These are phyloP conservation scores for Notarius lentiginosus DNA, from an alignment of 2,113 vertebrate genomes.

Conservation along the genomic window DNA sequence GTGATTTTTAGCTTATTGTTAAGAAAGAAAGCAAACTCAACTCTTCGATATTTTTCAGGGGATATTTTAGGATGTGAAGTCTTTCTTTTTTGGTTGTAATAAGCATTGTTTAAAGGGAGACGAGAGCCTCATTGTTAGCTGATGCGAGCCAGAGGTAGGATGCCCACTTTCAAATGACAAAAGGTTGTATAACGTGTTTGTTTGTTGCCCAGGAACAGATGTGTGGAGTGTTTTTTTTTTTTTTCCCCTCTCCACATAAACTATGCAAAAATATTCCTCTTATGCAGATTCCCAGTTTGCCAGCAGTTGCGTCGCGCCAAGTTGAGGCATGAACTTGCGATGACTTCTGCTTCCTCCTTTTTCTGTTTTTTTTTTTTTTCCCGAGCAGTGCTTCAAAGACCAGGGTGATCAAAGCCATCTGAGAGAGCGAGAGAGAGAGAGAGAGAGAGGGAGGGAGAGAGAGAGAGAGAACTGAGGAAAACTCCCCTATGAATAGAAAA, in stretches of 20 bases:
- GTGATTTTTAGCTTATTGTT: background rate
- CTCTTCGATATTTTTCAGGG: background rate
- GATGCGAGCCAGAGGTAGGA: background rate
- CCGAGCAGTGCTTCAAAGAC: constrained; percentile 85
- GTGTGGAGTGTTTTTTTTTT: constrained; percentile 29
- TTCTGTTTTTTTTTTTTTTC: constrained; percentile 75
- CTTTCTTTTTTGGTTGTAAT: background rate
- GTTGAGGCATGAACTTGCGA: constrained; percentile 80
- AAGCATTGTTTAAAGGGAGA: background rate
- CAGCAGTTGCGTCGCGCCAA: constrained; percentile 74
- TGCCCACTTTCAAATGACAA: constrained; percentile 45
- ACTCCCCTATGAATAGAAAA: constrained; percentile 66
- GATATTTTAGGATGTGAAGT: background rate
- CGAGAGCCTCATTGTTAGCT: background rate
- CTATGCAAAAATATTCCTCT: constrained; percentile 63
- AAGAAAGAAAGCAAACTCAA: background rate
- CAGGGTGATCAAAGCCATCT: constrained; percentile 85
- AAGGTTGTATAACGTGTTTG: constrained; percentile 46
- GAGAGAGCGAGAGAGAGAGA: constrained; percentile 67
- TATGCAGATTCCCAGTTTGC: constrained; percentile 70
- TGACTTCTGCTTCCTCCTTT: constrained; percentile 79
- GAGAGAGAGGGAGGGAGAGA: constrained; percentile 31
- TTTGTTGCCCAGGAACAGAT: constrained; percentile 36
- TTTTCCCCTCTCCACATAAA: constrained; percentile 55
- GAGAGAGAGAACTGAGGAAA: constrained; percentile 61